Evolutionary conservation across 2,888 invertebrate genomes (phyloP), one percentile per base, ranked within the genome.

Genomic region (Drosophila affinis): DNA sequence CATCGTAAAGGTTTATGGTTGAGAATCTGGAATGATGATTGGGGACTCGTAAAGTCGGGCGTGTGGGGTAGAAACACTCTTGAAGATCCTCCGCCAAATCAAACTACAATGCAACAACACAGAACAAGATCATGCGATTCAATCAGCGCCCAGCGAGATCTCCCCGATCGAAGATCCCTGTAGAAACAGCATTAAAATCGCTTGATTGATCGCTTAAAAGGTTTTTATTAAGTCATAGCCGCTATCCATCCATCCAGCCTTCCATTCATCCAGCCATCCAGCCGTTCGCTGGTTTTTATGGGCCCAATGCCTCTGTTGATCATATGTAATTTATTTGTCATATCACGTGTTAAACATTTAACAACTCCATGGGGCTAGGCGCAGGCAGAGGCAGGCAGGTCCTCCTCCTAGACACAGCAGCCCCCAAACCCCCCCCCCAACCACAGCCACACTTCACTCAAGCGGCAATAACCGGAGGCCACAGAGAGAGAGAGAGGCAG

Each of bases 321-420:
- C 85, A 84, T 79, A 81, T 90, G 91, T 89, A 91, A 91, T 91
- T 91, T 91, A 91, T 91, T 91, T 91, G 91, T 91, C 91, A 90
- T 90, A 91, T 90, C 89, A 90, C 88, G 91, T 91, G 91, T 91
- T 90, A 90, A 91, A 91, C 91, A 90, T 91, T 90, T 87, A 89
- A 87, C 89, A 84, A 83, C 87, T 83, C 39, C 79, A 81, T 84
- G 79, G 83, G 39, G 87, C 87, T 83, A 81, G 85, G 85, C 81
- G 45, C 73, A 54, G 62, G 62, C 60, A 54, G 46, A 62, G 39
- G 34, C 54, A 29, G 44, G 14, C 59, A 39, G 32, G 51, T 72
- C 58, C 71, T 48, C 54, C 44, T 24, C 10, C 27, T 39, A 39
- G 39, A 39, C 39, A 9, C 1, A 7, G 24, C 34, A 21, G 1